Base-by-base conservation (phyloP, 53 echinoderm and acorn worm genomes). In the Patiria pectinifera region DNA sequence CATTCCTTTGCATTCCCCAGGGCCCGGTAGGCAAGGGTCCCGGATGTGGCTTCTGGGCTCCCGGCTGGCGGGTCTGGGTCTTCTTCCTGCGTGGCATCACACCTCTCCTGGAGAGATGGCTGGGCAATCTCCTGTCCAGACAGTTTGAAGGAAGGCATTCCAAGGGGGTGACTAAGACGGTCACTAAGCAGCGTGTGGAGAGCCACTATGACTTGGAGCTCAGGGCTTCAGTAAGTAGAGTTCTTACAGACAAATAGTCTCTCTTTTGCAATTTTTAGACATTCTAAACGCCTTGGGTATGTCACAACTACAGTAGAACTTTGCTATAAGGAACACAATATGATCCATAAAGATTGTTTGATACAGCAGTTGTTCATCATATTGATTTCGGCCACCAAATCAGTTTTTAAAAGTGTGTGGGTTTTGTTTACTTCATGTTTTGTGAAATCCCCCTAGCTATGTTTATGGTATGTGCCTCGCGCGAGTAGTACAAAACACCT, bases 81-180 rank as follows among this genome's bases (percentile, higher is more conserved):
- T 99, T 99, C 95, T 99, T 99, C 95, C 97, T 99, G 96, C 96
- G 99, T 2, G 99, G 99, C 62, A 97, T 99, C 93, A 99, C 99
- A 59, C 99, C 99, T 0, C 96, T 99, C 43, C 93, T 99, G 87
- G 99, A 99, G 87, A 87, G 99, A 13, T 99, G 99, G 99, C 94
- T 99, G 2, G 99, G 99, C 59, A 99, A 99, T 91, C 94, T 99
- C 24, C 93, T 99, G 84, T 99, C 99, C 62, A 91, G 99, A 69
- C 99, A 99, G 99, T 99, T 99, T 96, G 99, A 99, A 58, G 99
- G 99, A 18, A 92, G 99, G 47, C 99, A 99, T 91, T 99, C 99
- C 75, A 99, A 99, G 95, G 99, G 99, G 11, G 99, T 97, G 75
- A 96, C 99, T 89, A 99, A 97, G 97, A 99, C 99, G 6, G 99